phyloP scores from a whole-genome alignment of 2,113 vertebrate genomes.

The Zosterops japonicus region DNA sequence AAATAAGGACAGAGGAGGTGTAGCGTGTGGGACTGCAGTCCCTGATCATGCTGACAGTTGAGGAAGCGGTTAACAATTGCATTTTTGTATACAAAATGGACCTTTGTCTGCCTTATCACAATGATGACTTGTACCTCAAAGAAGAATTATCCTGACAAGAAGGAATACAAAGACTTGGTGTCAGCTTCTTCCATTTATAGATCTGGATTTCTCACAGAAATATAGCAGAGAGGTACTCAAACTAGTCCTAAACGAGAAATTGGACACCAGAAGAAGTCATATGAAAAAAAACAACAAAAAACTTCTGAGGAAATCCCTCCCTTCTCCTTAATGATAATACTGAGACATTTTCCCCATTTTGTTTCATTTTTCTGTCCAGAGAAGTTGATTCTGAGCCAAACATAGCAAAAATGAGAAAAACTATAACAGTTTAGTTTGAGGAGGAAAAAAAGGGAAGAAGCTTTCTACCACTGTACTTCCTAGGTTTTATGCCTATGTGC shows the following conservation, averaged over 20 bases:
- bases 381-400: not conserved
- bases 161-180: not conserved
- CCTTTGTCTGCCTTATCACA: not conserved
- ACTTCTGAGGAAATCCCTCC: not conserved
- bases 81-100: not conserved
- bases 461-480: not conserved
- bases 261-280: not conserved
- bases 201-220: not conserved
- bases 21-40: not conserved
- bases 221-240: not conserved
- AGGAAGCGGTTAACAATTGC: not conserved
- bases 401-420: not conserved
- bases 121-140: not conserved
- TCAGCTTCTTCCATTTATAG: not conserved
- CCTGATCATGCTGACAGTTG: not conserved
- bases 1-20: not conserved
- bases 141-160: not conserved
- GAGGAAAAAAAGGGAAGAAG: not conserved
- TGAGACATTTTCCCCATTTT: not conserved
- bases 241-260: not conserved
- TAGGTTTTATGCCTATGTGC: not conserved
- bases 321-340: not conserved
- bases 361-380: not conserved
- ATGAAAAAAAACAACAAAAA: not conserved
- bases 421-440: not conserved